Percentiles rank a stretch among this genome's conserved stretches.
These are phyloP conservation scores for Orthonevra nobilis DNA, from an alignment of 2,888 invertebrate species.

Conservation along the genomic window DNA sequence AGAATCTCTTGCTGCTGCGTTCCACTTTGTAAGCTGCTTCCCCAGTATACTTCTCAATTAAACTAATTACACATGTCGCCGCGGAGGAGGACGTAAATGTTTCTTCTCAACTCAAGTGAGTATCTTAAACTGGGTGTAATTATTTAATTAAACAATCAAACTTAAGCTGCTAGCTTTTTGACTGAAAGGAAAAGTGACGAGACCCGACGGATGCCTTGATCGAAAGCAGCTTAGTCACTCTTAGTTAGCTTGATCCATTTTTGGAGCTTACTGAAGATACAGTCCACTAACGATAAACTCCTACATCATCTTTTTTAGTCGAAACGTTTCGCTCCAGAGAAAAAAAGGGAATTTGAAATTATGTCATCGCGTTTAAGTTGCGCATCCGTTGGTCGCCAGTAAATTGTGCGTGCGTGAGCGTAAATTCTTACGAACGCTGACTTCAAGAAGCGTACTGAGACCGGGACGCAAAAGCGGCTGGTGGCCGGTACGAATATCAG, in stretches of 20 bases:
- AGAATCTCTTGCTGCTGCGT: slow-evolving; percentile 19
- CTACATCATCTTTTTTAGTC: slow-evolving; percentile 8
- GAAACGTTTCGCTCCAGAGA: not conserved
- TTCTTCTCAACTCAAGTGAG: slow-evolving; percentile 7
- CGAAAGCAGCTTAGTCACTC: slow-evolving; percentile 24
- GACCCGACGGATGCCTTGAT: too few relatives aligned
- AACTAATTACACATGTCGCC: slow-evolving; percentile 18
- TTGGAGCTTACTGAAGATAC: slow-evolving; percentile 3
- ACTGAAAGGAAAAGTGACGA: too few relatives aligned
- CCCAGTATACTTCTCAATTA: slow-evolving; percentile 33
- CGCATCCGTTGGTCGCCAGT: slow-evolving; percentile 24
- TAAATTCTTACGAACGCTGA: not conserved
- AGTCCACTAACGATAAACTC: slow-evolving; percentile 38
- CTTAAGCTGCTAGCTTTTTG: slow-evolving; percentile 18
- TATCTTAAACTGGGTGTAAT: slow-evolving; percentile 44
- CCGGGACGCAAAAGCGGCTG: slow-evolving; percentile 16
- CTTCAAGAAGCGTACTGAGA: slow-evolving; percentile 2
- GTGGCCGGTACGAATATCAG: too few relatives aligned
- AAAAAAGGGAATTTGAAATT: slow-evolving; percentile 23
- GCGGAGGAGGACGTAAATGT: not conserved
- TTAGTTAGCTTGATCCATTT: slow-evolving; percentile 7
- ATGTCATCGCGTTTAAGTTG: slow-evolving; percentile 50
- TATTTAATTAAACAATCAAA: slow-evolving; percentile 55
- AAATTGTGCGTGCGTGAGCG: slow-evolving; percentile 27
- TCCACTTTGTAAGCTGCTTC: slow-evolving; percentile 18